Base-by-base conservation (phyloP, 1,140 invertebrate genomes). In the Pemphigus obesinymphae region DNA sequence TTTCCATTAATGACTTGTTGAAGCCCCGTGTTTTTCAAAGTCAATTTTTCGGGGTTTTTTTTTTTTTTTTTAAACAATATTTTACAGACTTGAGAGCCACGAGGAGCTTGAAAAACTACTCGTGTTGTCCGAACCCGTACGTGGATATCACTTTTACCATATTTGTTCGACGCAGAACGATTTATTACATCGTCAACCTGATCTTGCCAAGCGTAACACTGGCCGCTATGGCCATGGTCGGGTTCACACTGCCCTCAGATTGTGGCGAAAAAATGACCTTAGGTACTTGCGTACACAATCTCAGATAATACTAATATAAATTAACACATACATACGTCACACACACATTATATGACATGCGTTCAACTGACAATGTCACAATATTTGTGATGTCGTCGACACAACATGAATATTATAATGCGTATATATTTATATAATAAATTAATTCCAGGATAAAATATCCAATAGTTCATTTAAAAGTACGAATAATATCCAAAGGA, bases 111-210 rank as follows among this genome's bases (percentile, higher is more conserved):
- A 87, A 86, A 81, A 87, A 84, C 82, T 90, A 90, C 75, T 66
- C 83, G 68, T 91, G 90, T 85, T 91, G 90, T 85, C 89, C 87
- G 48, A 87, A 89, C 84, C 87, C 88, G 84, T 92, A 93, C 86
- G 87, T 91, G 58, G 92, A 92, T 86, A 88, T 92, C 17, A 92
- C 91, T n/a, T 93, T 90, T 85, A 89, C 88, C 78, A 88, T 93
- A 75, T 89, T 89, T 84, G 90, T 93, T 84, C 87, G 91, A 75
- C 87, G 92, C 43, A 85, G 91, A 83, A 92, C 91, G 11, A 87
- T 93, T 23, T 92, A 92, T 87, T 93, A 92, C 87, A 90, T 90
- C 75, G 91, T 93, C 86, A 93, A 93, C 87, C 87, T 93, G 83
- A 92, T 93, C 84, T 89, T 92, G 82, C 92, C 92, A 20, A 92